Evolutionary conservation across 2,113 vertebrate species (phyloP), one percentile per base, ranked within the genome.

Genomic region (Plestiodon gilberti): DNA sequence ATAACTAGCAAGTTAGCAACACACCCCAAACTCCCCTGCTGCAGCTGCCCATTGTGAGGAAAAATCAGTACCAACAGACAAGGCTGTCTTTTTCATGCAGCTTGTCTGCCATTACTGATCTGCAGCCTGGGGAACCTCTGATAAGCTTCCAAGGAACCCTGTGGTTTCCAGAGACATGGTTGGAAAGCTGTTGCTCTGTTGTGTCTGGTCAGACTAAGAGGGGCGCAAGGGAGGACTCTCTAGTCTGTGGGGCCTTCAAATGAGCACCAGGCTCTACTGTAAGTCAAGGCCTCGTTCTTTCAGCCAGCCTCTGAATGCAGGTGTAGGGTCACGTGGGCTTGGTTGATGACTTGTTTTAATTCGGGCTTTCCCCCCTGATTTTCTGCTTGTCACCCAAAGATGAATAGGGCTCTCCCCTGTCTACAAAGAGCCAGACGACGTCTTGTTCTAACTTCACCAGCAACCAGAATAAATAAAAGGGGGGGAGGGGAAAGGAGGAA

Each of bases 391-490:
- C 85, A 74, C 85, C 13, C 9, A 71, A 8, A 25, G 57, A 86
- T 86, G 85, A 81, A 86, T 64, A 73, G 57, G 69, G 40, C 69
- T 74, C 38, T 62, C 55, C 67, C 40, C 40, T 61, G 84, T 33
- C 77, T 35, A 73, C 78, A 81, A 64, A 86, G 78, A 86, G 67
- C 69, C 85, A 81, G 84, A 74, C 67, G 20, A 86, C 17, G 67
- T 74, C 78, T 35, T 74, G 67, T 74, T 86, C 67, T 62, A 64
- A 80, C 22, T 67, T 86, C 40, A 25, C 84, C 84, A 18, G 67
- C 28, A 20, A 71, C 81, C 55, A 43, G 82, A 73, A 83, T 83
- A 83, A 83, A 74, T 74, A 74, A 65, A 23, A 52, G 30, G 18
- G 11, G 40, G 18, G 11, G 18, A 38, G 38, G 59, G 22, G 28